These are phyloP conservation scores for Palythoa heliodiscus DNA, from an alignment of 92 coral and sea anemone genomes.

Conservation along the genomic window DNA sequence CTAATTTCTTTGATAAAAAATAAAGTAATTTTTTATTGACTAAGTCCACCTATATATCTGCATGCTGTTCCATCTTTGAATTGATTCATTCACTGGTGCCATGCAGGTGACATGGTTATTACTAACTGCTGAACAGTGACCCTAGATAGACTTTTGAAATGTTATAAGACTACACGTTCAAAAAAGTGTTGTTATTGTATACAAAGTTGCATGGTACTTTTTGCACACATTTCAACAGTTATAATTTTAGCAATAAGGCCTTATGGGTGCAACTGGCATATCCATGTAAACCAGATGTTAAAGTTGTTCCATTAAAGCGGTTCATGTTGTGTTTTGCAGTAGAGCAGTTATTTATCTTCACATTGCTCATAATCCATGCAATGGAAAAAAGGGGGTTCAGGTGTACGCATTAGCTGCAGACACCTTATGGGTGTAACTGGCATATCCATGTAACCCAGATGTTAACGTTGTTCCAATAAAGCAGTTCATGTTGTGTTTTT, in stretches of 20 bases:
- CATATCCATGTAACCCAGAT: constrained; percentile 36
- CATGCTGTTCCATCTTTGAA: constrained; percentile 12
- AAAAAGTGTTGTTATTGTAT: constrained; percentile 24
- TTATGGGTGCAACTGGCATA: constrained; percentile 34
- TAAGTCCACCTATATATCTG: constrained; percentile 15
- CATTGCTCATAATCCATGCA: constrained; percentile 25
- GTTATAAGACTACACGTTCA: constrained; percentile 27
- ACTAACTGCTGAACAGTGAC: constrained; percentile 23
- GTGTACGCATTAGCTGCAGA: constrained; percentile 18
- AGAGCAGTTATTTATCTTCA: constrained; percentile 22
- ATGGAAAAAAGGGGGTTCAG: constrained; percentile 29
- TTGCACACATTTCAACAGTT: constrained; percentile 32
- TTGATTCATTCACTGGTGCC: constrained; percentile 25
- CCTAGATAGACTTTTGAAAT: constrained; percentile 16
- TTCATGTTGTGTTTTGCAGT: constrained; percentile 40
- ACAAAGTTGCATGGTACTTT: constrained; percentile 31
- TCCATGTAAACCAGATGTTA: constrained; percentile 36
- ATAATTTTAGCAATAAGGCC: constrained; percentile 21
- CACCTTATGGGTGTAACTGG: constrained; percentile 32
- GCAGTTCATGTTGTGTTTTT: constrained; percentile 36
- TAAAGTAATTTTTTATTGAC: constrained; percentile 16
- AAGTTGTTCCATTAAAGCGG: constrained; percentile 21
- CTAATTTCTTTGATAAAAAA: constrained; percentile 16
- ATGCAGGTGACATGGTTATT: constrained; percentile 23
- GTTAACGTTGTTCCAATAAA: constrained; percentile 29